Base-by-base conservation (phyloP, 2,888 invertebrate genomes). In the Acronicta leporina region DNA sequence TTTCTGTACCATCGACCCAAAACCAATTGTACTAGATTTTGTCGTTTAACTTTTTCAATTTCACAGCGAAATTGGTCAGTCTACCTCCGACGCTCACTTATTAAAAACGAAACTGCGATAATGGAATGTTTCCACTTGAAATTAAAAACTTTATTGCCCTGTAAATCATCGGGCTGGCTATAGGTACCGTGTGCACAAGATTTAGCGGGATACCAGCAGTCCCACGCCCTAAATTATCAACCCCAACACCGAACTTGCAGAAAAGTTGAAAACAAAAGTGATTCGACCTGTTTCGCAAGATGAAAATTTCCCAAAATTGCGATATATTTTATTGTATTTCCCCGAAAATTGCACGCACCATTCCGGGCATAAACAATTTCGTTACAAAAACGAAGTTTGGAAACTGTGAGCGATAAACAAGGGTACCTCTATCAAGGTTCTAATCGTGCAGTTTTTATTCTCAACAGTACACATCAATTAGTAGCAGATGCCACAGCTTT, bases 381-480 rank as follows among this genome's bases (percentile, higher is more conserved):
- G 45, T 47, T 57, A 55, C 69, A 65, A 76, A 80, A 80, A 73
- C 73, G 62, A 53, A 74, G 73, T 81, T 81, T 49, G 13, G n/a
- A 16, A 74, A 70, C 33, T 50, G 20, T 7, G 15, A 20, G 50
- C 38, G 40, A 68, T 71, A 77, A 65, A 77, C 69, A 77, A 55
- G 51, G 42, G 54, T 65, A 64, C 61, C 69, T 66, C 57, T 67
- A 61, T 53, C 47, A 48, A 30, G 63, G 45, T 61, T 60, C 63
- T 91, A 92, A 92, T 90, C 80, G 82, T 80, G 86, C 79, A 81
- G 84, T 92, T 91, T 91, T 92, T 91, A 92, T 92, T 91, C 92
- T 82, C 85, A 52, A 33, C 79, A 77, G 87, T 77, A 79, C 78
- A 73, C 88, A 88, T 90, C 91, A 91, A 93, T 94, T 93, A 92